phyloP scores from a whole-genome alignment of 2,888 invertebrate genomes.

The Leptarthrus brevirostris region DNA sequence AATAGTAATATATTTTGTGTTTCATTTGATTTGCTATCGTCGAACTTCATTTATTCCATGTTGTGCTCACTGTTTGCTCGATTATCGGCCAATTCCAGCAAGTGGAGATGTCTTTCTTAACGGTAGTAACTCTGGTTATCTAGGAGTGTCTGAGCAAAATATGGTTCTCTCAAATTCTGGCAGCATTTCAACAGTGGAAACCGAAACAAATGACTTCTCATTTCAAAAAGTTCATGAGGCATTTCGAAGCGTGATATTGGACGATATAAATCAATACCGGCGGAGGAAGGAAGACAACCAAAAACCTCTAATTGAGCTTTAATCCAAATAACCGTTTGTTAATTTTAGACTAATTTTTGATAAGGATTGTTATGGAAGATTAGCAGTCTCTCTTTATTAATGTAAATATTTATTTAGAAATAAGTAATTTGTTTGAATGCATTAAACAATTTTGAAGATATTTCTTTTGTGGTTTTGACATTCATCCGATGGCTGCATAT shows the following conservation, averaged over 20 bases:
- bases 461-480: not conserved
- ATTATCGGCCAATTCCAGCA: constrained; percentile 34
- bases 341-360: not conserved
- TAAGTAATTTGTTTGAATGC: constrained; percentile 21
- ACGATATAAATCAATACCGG: constrained; percentile 60
- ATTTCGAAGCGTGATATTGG: constrained; percentile 60
- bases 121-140: constrained; percentile 20
- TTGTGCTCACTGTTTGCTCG: constrained; percentile 24
- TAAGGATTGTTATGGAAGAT: not conserved
- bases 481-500: no score
- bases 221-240: constrained; percentile 60
- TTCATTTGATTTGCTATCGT: constrained; percentile 12
- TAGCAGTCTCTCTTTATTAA: constrained; percentile 19
- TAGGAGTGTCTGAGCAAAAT: not conserved
- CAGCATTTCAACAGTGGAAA: not conserved
- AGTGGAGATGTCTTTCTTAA: not conserved
- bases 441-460: constrained; percentile 30
- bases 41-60: not conserved
- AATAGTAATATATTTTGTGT: constrained; percentile 23
- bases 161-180: not conserved
- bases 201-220: constrained; percentile 37
- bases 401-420: constrained; percentile 41
- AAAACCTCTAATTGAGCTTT: constrained; percentile 64
- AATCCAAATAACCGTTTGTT: constrained; percentile 51
- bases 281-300: constrained; percentile 57